Percentiles rank a stretch among this genome's conserved stretches.
phyloP scores from a whole-genome alignment of 1,140 invertebrate species.

The Zeugodacus cucurbitae region DNA sequence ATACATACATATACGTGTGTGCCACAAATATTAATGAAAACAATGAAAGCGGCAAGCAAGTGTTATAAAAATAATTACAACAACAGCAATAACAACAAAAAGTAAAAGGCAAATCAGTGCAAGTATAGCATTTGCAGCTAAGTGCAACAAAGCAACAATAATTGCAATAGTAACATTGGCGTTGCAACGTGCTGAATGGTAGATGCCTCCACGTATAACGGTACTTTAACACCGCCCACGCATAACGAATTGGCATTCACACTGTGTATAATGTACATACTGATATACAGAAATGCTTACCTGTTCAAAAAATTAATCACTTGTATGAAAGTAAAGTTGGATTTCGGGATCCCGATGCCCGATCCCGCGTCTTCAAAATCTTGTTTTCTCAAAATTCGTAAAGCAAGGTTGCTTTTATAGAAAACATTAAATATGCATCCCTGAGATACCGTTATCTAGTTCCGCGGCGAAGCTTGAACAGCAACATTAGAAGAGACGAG shows the following conservation, averaged over 20 bases:
- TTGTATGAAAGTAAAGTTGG: too few relatives aligned
- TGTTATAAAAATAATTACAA: conserved; percentile 9
- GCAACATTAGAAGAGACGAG: too few relatives aligned
- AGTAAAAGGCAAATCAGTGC: not conserved
- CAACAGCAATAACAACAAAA: not conserved
- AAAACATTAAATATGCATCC: too few relatives aligned
- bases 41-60: not conserved
- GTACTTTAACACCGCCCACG: not conserved
- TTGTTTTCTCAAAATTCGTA: too few relatives aligned
- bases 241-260: not conserved
- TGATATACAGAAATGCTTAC: not conserved
- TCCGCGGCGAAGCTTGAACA: too few relatives aligned
- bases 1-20: not conserved
- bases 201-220: not conserved
- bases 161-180: not conserved
- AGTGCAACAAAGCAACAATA: not conserved
- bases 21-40: not conserved
- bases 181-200: not conserved
- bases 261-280: not conserved
- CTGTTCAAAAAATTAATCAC: too few relatives aligned
- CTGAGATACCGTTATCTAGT: too few relatives aligned
- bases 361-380: too few relatives aligned
- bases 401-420: too few relatives aligned
- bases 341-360: too few relatives aligned
- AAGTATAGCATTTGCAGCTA: not conserved